Evolutionary conservation across 2,888 invertebrate genomes (phyloP).

Genomic region (Cacoxenus indagator): DNA sequence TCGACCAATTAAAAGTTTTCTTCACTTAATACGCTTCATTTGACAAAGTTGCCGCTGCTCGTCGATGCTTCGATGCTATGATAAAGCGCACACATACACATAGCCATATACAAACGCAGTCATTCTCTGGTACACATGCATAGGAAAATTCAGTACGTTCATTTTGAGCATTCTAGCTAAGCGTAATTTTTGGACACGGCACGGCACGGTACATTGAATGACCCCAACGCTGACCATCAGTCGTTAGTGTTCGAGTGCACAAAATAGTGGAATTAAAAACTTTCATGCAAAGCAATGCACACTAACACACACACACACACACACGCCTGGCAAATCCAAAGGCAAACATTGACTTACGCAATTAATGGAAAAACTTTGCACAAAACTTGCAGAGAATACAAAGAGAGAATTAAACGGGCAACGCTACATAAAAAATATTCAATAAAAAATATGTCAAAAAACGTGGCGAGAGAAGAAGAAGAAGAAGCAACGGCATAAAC

Average conservation of each 20-base stretch:
- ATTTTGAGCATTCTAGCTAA: background rate
- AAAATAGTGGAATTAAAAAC: slow-evolving; percentile 35
- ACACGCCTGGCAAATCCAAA: background rate
- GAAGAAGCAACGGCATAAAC: background rate
- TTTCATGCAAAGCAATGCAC: slow-evolving; percentile 28
- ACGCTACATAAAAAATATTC: background rate
- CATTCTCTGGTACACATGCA: slow-evolving; percentile 17
- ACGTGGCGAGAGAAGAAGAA: background rate
- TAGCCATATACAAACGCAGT: background rate
- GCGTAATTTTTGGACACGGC: background rate
- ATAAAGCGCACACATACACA: background rate
- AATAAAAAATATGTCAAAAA: background rate
- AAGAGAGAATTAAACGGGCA: background rate
- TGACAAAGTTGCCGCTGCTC: slow-evolving; percentile 51
- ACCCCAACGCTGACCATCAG: too few relatives aligned
- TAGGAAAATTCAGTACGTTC: background rate
- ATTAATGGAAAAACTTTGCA: slow-evolving; percentile 17
- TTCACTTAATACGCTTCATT: slow-evolving; percentile 63
- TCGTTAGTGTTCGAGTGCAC: too few relatives aligned
- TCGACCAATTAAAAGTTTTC: slow-evolving; percentile 67
- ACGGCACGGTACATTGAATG: too few relatives aligned
- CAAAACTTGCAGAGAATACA: background rate
- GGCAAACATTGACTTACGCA: slow-evolving; percentile 14
- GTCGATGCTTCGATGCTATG: background rate
- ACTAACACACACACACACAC: background rate